phyloP scores from a whole-genome alignment of 2,888 invertebrate species.

The Plagodis pulveraria region DNA sequence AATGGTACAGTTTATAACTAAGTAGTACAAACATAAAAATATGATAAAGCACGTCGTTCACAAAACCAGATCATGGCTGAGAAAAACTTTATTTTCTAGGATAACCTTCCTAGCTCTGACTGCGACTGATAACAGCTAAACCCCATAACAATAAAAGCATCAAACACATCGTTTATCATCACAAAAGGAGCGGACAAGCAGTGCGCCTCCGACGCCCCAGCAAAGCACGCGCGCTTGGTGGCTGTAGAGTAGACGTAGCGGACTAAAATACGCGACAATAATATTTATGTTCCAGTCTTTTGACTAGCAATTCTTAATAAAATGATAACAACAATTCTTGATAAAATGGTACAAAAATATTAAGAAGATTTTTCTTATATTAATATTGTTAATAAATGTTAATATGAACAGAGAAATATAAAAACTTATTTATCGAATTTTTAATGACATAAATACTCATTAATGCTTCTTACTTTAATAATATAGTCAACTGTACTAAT shows the following conservation, averaged over 20 bases:
- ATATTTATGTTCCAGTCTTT: too few species aligned
- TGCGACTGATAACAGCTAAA: slow-evolving; percentile 1
- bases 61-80: slow-evolving; percentile 12
- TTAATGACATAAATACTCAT: too few species aligned
- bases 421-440: too few species aligned
- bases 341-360: too few species aligned
- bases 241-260: background rate
- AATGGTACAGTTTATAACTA: background rate
- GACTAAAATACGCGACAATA: background rate
- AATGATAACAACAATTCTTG: too few species aligned
- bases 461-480: too few species aligned
- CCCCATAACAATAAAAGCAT: background rate
- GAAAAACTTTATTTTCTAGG: background rate
- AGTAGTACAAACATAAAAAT: background rate
- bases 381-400: too few species aligned
- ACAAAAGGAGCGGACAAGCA: background rate
- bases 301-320: too few species aligned
- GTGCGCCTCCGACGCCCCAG: background rate
- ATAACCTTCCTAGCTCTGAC: slow-evolving; percentile 3
- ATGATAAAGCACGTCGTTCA: background rate
- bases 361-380: too few species aligned
- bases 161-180: background rate
- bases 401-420: too few species aligned
- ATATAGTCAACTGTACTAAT: too few species aligned
- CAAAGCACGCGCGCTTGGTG: slow-evolving; percentile 2